phyloP scores from a whole-genome alignment of 2,113 vertebrate species.

The Oncorhynchus tshawytscha region DNA sequence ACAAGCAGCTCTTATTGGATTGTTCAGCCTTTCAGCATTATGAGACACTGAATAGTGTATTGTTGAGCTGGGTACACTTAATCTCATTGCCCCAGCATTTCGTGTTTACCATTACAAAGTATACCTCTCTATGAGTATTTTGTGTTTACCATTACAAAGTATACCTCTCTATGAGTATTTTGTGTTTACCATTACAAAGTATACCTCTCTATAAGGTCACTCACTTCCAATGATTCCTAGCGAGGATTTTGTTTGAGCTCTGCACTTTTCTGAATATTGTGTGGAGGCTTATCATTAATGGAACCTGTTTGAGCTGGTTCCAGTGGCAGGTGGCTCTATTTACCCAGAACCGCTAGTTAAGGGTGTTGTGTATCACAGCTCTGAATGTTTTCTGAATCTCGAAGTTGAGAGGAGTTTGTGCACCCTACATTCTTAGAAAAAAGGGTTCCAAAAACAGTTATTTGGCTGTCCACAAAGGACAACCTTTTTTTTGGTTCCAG shows the following conservation, averaged over 20 bases:
- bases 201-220: not conserved
- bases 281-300: not conserved
- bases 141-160: not conserved
- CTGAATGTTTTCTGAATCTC: not conserved
- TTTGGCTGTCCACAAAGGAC: too few species aligned
- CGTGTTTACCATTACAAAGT: not conserved
- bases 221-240: not conserved
- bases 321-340: conserved; percentile 10
- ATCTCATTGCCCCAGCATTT: not conserved
- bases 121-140: not conserved
- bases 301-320: conserved; percentile 20
- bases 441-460: too few species aligned
- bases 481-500: too few species aligned
- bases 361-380: not conserved
- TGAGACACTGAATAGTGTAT: conserved; percentile 12
- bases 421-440: too few species aligned
- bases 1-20: not conserved
- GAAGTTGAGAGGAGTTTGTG: too few species aligned
- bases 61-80: conserved; percentile 9
- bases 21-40: conserved; percentile 18
- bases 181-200: not conserved
- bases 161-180: too few species aligned
- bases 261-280: conserved; percentile 23
- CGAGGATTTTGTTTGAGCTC: conserved; percentile 12
- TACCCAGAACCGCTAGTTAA: conserved; percentile 10